These are phyloP conservation scores for Cygnus atratus DNA, from an alignment of 2,113 vertebrate genomes.

Conservation along the genomic window DNA sequence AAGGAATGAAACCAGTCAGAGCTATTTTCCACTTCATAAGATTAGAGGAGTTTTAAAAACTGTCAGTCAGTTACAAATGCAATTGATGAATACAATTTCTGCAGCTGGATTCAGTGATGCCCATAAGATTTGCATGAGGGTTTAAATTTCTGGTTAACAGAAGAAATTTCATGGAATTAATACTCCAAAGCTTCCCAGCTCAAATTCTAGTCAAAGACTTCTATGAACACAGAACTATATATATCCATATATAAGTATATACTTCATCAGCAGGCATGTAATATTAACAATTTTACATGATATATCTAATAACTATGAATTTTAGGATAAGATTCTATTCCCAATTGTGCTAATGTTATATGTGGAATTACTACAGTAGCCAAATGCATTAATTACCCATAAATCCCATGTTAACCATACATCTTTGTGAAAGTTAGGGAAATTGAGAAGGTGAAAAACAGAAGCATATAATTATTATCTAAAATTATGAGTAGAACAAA, in stretches of 20 bases:
- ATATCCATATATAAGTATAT: neutral
- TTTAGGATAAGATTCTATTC: neutral
- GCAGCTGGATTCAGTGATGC: neutral
- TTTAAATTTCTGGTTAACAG: neutral
- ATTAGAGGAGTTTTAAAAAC: neutral
- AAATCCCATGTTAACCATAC: neutral
- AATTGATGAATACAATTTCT: neutral
- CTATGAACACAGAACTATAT: neutral
- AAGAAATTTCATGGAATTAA: neutral
- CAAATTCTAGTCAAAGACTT: neutral
- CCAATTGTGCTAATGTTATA: neutral
- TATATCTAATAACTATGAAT: neutral
- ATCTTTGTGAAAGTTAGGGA: too few species aligned
- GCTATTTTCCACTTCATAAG: neutral
- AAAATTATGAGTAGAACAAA: neutral
- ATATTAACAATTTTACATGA: neutral
- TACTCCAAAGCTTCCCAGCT: neutral
- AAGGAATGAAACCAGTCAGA: neutral
- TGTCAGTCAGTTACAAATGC: neutral
- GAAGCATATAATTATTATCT: neutral
- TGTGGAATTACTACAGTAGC: neutral
- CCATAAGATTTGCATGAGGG: neutral
- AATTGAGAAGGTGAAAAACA: neutral
- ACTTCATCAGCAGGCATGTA: neutral
- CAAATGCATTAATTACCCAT: neutral